Evolutionary conservation across 2,113 vertebrate genomes (phyloP), one percentile per base, ranked within the genome.

Genomic region (Oncorhynchus nerka): DNA sequence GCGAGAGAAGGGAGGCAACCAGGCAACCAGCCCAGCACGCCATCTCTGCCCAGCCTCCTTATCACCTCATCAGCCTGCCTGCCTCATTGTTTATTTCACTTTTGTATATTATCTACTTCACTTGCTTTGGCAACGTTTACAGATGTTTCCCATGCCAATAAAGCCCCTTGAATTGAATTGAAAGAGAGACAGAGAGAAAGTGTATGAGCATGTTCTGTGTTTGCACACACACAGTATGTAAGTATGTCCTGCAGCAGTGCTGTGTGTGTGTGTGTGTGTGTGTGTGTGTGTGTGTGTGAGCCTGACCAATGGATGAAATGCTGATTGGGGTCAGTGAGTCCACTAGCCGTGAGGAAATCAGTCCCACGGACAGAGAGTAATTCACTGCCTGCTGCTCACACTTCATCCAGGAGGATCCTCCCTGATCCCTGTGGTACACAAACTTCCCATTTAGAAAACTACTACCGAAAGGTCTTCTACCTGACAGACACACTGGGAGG

Each of bases 51-150:
- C 83, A 77, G 59, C 82, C 81, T 86, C 82, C 74, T 66, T 74
- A 39, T 85, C 84, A 83, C 83, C 73, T 81, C 82, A 84, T 88
- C 83, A 89, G 81, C 71, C 79, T 78, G 71, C 64, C 1, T 22
- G 74, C 28, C 28, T 28, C 4, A 28, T 28, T 28, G 28, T 28
- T 28, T 28, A 28, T 28, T 28, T 28, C 28, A 28, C 28, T 28
- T 28, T 28, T 28, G 28, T 28, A 28, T 28, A 28, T 28, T 28
- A 3, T 28, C 28, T 28, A 28, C 28, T 28, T 28, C 28, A 28
- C 28, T 28, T 28, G 28, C 28, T 28, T 28, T 28, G 3, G 28
- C 28, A 28, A 28, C 28, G 3, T 28, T 28, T 4, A 28, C 28
- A 28, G 28, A 28, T 28, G 28, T 28, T 28, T 28, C 28, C 28